Evolutionary conservation across 2,888 invertebrate genomes (phyloP), one percentile per base, ranked within the genome.

Genomic region (Marasmarcha lunaedactyla): DNA sequence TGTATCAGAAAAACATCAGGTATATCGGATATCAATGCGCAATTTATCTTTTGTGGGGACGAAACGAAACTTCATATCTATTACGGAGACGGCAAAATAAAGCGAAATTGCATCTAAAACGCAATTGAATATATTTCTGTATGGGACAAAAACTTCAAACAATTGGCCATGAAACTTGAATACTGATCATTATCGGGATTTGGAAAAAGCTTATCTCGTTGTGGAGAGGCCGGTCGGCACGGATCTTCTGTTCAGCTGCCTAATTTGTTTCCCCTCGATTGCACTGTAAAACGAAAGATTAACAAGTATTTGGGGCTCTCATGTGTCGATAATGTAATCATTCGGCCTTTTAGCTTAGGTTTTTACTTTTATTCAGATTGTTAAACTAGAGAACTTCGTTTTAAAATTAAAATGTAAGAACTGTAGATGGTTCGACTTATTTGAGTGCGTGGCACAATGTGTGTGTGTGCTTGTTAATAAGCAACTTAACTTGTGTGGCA

Each of bases 131-230:
- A 63, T 70, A 69, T 68, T 51, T 49, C 46, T 40, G 56, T 52
- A 52, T 52, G 45, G 48, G 64, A 57, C 70, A 77, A 71, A 63
- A 64, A 67, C 55, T 46, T 55, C 63, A 64, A 60, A 79, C 78
- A 74, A 81, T 81, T 73, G 70, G 55, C 55, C 60, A 50, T 63
- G 79, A 66, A 72, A 73, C 70, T 56, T 67, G 74, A 79, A 78
- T 74, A 71, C 71, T 54, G 83, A 83, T 83, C 65, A 71, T 78
- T 81, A 81, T 83, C 81, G 49, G 56, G 60, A 56, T 59, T 68
- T 64, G 51, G 59, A 61, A 59, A 57, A 56, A 50, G 71, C 71
- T 77, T 81, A 79, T 79, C 81, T 74, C 6, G 39, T 60, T 56
- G 54, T 58, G 71, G 59, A 69, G 61, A 56, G 56, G 58, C 76